A percentile compares a stretch with the other conserved stretches of the same genome.
Evolutionary conservation across 2,113 vertebrate genomes (phyloP).

Genomic region (Sitta europaea): DNA sequence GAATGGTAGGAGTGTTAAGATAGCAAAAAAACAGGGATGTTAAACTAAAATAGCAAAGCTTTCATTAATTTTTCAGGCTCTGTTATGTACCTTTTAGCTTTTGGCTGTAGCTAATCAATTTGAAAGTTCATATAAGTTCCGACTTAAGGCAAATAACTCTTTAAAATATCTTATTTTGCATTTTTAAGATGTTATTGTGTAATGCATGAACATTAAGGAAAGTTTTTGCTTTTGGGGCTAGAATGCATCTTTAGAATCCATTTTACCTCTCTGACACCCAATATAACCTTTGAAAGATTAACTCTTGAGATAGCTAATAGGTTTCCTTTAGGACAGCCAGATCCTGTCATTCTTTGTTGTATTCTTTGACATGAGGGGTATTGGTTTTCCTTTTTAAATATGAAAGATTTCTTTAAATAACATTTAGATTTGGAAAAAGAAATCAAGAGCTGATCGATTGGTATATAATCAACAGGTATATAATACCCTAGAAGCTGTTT

Average conservation of each 20-base stretch:
- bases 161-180: constrained; percentile 11
- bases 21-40: neutral
- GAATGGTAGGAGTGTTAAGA: neutral
- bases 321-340: neutral
- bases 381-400: neutral
- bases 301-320: neutral
- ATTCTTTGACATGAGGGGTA: neutral
- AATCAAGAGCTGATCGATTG: neutral
- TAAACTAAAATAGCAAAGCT: neutral
- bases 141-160: neutral
- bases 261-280: neutral
- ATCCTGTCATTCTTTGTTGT: neutral
- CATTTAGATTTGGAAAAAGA: neutral
- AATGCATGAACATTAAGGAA: neutral
- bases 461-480: neutral
- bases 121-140: neutral
- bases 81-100: neutral
- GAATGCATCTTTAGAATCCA: neutral
- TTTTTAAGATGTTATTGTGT: neutral
- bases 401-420: neutral
- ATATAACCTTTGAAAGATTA: neutral
- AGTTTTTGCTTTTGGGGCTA: neutral
- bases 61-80: constrained; percentile 7
- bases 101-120: constrained; percentile 13
- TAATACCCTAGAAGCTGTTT: neutral